Conservation (phyloP, 2,888 invertebrate genomes). For the Drosophila putrida region DNA sequence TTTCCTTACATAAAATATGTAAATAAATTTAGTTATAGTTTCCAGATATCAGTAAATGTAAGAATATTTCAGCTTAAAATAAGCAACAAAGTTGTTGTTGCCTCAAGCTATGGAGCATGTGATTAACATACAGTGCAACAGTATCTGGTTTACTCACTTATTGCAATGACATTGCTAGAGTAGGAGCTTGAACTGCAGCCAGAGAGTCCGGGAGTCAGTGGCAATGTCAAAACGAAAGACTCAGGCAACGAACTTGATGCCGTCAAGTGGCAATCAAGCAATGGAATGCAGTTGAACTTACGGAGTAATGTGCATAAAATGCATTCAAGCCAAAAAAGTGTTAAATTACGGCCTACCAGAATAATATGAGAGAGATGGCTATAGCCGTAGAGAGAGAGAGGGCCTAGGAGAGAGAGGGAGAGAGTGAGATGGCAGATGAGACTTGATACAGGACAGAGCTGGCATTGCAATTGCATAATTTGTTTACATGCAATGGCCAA, state of each 20-base stretch:
- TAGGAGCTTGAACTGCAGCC: not conserved
- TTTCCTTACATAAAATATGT: not conserved
- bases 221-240: constrained; percentile 63
- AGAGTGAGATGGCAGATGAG: constrained; percentile 23
- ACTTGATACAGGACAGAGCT: constrained; percentile 51
- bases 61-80: constrained; percentile 4
- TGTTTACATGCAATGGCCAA: constrained; percentile 73
- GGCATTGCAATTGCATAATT: constrained; percentile 76
- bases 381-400: not conserved
- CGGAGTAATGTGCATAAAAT: constrained; percentile 61
- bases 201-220: constrained; percentile 25
- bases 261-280: constrained; percentile 65
- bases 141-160: constrained; percentile 33
- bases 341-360: constrained; percentile 67
- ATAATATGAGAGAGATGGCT: constrained; percentile 22
- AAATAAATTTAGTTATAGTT: not conserved
- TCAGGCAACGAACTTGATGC: constrained; percentile 70
- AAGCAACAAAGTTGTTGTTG: constrained; percentile 5
- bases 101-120: constrained; percentile 5
- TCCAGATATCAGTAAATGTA: not conserved
- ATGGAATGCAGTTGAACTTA: constrained; percentile 71
- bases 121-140: constrained; percentile 39
- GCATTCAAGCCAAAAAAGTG: constrained; percentile 67
- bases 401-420: constrained; percentile 5
- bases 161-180: constrained; percentile 58